Evolutionary conservation across 2,113 vertebrate species (phyloP), one percentile per base, ranked within the genome.

Genomic region (Dipodomys spectabilis): DNA sequence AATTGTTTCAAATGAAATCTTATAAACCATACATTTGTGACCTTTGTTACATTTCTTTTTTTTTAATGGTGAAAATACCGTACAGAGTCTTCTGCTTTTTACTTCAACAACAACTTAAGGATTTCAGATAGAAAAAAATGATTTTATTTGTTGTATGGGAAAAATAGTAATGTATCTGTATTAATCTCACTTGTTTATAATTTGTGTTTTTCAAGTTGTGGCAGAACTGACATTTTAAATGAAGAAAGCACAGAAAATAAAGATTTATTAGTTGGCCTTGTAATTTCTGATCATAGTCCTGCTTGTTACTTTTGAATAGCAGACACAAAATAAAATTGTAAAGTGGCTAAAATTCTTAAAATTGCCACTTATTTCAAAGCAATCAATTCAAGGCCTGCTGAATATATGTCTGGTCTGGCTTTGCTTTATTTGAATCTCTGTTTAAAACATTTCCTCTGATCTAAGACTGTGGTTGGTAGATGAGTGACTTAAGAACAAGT

Each of bases 221-320:
- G 5, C 75, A 91, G 64, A 44, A 30, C 94, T 84, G 32, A 90
- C 86, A 95, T 90, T 77, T 94, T 77, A 86, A 92, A 93, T 92
- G 83, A 95, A 94, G 69, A 79, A 95, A 91, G 23, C 53, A 72
- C 30, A 78, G 81, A 92, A 95, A 92, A 85, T 94, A 87, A 82
- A 93, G n/a, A 86, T 91, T 92, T n/a, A 90, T 81, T 95, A 74
- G 74, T 80, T 49, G 77, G 64, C 44, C 90, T 94, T 79, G 5
- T 92, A 73, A 86, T n/a, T 80, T 82, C 19, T 93, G 79, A 45
- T 22, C 27, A 60, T 7, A 81, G 4, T 78, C 6, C 15, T 95
- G 6, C 30, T 72, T 96, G 8, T 88, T 93, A 77, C 22, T 93
- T 95, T 94, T 79, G 94, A 73, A 87, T 95, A 86, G 89, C 11